Evolutionary conservation across 2,113 vertebrate species (phyloP).

Genomic region (Meleagris gallopavo): DNA sequence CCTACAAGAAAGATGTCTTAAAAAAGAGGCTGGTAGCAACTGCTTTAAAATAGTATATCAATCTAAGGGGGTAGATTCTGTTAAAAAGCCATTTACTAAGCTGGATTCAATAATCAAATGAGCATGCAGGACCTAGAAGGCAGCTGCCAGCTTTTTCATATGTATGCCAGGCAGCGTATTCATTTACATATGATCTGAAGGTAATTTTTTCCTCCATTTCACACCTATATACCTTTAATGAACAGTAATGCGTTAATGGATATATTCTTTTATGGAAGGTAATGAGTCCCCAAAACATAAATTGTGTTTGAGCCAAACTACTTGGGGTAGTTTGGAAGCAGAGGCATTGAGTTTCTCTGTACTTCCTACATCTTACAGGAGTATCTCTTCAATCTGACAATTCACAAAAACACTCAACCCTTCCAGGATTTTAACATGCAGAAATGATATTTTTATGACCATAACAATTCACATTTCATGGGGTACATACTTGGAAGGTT

Average conservation of each 20-base stretch:
- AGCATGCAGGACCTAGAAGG: neutral
- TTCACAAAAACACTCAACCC: neutral
- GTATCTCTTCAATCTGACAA: neutral
- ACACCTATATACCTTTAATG: neutral
- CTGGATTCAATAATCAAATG: neutral
- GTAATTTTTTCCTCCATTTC: neutral
- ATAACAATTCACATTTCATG: neutral
- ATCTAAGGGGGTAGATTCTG: neutral
- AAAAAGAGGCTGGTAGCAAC: neutral
- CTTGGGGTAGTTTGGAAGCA: neutral
- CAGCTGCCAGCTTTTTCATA: rapidly evolving
- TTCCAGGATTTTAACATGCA: neutral
- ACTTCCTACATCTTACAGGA: neutral
- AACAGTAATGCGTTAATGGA: neutral
- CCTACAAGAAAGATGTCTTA: neutral
- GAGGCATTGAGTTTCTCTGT: neutral
- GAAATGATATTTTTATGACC: neutral
- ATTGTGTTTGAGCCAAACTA: neutral
- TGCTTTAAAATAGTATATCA: neutral
- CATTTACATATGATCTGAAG: neutral
- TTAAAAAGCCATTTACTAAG: neutral
- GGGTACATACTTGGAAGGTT: neutral
- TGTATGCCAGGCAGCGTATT: rapidly evolving
- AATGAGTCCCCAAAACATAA: neutral
- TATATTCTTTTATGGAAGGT: neutral